These are phyloP conservation scores for Corapipo altera DNA, from an alignment of 2,113 vertebrate genomes.

Conservation along the genomic window DNA sequence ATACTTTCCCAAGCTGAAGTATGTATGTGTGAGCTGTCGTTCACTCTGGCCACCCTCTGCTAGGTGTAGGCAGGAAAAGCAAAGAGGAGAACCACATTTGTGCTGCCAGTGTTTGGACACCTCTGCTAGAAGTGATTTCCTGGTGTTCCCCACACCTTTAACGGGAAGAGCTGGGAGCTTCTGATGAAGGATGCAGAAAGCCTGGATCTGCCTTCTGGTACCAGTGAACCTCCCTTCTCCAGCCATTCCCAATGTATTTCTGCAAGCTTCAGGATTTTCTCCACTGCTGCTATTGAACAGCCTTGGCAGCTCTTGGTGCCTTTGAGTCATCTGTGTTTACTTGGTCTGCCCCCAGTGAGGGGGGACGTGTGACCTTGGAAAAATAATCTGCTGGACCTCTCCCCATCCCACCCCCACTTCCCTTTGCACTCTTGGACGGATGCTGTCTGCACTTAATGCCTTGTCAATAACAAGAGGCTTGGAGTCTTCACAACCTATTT, in stretches of 20 bases:
- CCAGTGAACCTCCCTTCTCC: not conserved
- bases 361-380: not conserved
- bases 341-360: fast-evolving
- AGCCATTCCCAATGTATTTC: not conserved
- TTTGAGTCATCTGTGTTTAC: not conserved
- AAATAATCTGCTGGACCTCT: not conserved
- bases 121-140: not conserved
- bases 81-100: not conserved
- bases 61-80: not conserved
- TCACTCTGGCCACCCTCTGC: not conserved
- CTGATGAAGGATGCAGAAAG: not conserved
- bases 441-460: not conserved
- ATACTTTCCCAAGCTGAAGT: not conserved
- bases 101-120: not conserved
- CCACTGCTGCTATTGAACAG: not conserved
- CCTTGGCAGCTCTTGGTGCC: not conserved
- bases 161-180: not conserved
- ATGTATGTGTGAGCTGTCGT: not conserved
- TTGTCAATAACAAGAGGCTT: not conserved
- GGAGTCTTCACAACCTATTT: not conserved
- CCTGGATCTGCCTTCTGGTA: not conserved
- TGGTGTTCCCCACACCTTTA: not conserved
- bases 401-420: not conserved
- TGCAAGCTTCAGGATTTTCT: not conserved
- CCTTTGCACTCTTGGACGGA: not conserved